phyloP scores from a whole-genome alignment of 2,888 invertebrate genomes.

The Tyria jacobaeae region DNA sequence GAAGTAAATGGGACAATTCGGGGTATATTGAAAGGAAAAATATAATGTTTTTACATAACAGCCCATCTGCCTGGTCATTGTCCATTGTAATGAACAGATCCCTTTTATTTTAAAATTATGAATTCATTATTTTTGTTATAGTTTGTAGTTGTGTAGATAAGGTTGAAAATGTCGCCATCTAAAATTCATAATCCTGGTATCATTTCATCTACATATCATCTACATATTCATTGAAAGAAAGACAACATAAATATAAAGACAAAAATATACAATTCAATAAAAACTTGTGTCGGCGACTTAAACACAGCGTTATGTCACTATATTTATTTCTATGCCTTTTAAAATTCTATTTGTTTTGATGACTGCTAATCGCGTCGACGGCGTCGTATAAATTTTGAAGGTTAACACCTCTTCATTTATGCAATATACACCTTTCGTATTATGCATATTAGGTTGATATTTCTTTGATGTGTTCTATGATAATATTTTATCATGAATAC shows the following conservation, averaged over 20 bases:
- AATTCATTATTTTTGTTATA: too few relatives aligned
- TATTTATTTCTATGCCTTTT: conserved; percentile 44
- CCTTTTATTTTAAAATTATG: too few relatives aligned
- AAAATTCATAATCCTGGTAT: not conserved
- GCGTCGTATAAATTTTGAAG: conserved; percentile 59
- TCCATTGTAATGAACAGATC: too few relatives aligned
- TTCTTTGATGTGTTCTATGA: conserved; percentile 26
- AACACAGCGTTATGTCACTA: conserved; percentile 40
- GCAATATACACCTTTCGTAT: conserved; percentile 35
- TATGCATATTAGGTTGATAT: conserved; percentile 38
- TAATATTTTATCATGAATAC: conserved; percentile 62
- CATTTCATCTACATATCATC: not conserved
- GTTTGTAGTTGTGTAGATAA: too few relatives aligned
- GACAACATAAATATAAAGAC: not conserved
- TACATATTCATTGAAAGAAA: not conserved
- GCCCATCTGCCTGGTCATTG: too few relatives aligned
- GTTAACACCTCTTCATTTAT: conserved; percentile 47
- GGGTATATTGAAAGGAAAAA: too few relatives aligned
- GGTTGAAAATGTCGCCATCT: not conserved
- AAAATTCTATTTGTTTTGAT: conserved; percentile 55
- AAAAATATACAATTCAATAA: conserved; percentile 3
- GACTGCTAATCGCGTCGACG: conserved; percentile 50
- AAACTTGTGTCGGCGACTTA: conserved; percentile 10
- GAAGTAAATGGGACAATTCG: too few relatives aligned
- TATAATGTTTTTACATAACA: too few relatives aligned